These are phyloP conservation scores for Xanthia togata DNA, from an alignment of 2,888 invertebrate species.

Conservation along the genomic window DNA sequence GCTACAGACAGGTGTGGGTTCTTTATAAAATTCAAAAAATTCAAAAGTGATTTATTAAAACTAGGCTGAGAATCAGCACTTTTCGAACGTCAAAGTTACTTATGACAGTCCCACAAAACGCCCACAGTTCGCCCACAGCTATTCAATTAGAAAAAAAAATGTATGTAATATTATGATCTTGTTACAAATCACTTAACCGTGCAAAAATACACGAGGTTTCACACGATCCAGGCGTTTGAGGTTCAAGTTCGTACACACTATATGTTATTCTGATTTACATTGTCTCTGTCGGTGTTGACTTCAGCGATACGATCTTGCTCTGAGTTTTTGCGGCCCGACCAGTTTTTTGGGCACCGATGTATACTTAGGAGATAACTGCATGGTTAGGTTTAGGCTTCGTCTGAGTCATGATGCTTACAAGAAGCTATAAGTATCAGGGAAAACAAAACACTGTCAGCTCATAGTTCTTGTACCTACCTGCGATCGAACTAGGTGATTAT, in stretches of 20 bases:
- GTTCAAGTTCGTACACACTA: slow-evolving; percentile 58
- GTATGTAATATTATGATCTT: slow-evolving; percentile 7
- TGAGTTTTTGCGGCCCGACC: slow-evolving; percentile 55
- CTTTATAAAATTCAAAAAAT: too few species aligned
- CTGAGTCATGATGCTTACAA: slow-evolving; percentile 15
- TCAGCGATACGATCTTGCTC: slow-evolving; percentile 56
- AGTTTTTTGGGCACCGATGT: slow-evolving; percentile 54
- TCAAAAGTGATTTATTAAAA: too few species aligned
- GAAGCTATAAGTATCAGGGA: not conserved
- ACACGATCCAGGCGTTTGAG: slow-evolving; percentile 46
- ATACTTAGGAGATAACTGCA: slow-evolving; percentile 28
- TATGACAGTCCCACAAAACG: too few species aligned
- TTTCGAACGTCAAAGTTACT: too few species aligned
- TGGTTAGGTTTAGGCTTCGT: slow-evolving; percentile 20
- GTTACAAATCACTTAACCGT: slow-evolving; percentile 41
- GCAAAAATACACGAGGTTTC: slow-evolving; percentile 58
- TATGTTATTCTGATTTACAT: slow-evolving; percentile 64
- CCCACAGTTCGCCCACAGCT: too few species aligned
- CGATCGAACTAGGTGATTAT: not conserved
- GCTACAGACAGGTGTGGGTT: not conserved
- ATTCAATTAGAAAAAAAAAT: too few species aligned
- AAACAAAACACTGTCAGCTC: not conserved
- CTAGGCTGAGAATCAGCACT: too few species aligned
- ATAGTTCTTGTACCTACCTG: not conserved
- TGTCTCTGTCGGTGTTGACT: slow-evolving; percentile 57